Base-by-base conservation (phyloP, 2,888 invertebrate species). In the Aproaerema taeniolella region DNA sequence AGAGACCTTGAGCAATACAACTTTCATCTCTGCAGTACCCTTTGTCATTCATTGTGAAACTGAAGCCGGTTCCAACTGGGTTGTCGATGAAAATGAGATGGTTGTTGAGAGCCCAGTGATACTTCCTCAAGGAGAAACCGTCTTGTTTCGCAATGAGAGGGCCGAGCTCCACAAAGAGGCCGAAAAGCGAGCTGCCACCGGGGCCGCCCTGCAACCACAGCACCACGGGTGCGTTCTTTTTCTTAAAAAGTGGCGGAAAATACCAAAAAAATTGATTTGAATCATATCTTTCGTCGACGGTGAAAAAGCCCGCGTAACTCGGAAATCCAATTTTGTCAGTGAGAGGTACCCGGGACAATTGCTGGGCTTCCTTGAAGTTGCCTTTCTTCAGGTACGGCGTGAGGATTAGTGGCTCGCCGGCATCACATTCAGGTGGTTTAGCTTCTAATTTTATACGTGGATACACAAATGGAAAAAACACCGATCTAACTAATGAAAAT, bases 201-300 rank as follows among this genome's bases (percentile, higher is more conserved):
- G 89, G 89, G 0, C 89, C 89, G 1, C 89, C 89, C 67, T 89
- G 89, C 0, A 90, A 69, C 90, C 89, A 90, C 1, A 89, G 56
- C 1, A 89, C 38, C 1, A 89, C 66, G 1, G 89, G 89, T 0
- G 88, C 87, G 2, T 64, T 58, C 17, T 62, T 51, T 9, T 65
- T 58, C 29, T 72, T 69, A 4, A 65, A 71, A 53, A 81, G 72
- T 1, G 90, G 77, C 10, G 90, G 89, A 53, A 91, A 90, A 55
- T 89, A 91, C 91, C 91, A 91, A 67, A 91, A 91, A 64, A 89
- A 91, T 44, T 89, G 67, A 63, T 91, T 89, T 2, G 90, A 89
- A 41, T 88, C 73, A 50, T 71, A 85, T 2, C 67, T 70, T 44
- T 87, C 77, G 55, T 91, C 85, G 9, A 91, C 88, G 1, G 91